Percentiles rank a stretch among this genome's conserved stretches.
These are phyloP conservation scores for Flexamia atlantica DNA, from an alignment of 2,888 invertebrate species.

Conservation along the genomic window DNA sequence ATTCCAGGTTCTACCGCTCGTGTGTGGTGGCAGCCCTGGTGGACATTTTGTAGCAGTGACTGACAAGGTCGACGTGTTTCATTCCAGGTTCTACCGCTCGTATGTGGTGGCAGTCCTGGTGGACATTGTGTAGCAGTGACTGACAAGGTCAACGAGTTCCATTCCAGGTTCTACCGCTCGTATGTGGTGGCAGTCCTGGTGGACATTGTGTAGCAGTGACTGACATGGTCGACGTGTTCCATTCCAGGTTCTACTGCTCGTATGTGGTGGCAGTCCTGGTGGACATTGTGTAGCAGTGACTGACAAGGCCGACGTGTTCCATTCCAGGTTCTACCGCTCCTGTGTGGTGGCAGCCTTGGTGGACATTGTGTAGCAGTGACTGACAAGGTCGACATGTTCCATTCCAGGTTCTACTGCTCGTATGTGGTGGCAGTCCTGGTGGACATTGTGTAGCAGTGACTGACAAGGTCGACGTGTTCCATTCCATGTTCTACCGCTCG, in stretches of 20 bases:
- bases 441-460: no score
- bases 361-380: no score
- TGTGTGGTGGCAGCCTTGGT: no score
- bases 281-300: conserved; percentile 32
- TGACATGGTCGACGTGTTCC: background rate
- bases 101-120: background rate
- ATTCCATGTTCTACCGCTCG: no score
- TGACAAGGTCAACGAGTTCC: no score
- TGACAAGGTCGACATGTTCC: conserved; percentile 44
- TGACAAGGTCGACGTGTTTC: background rate
- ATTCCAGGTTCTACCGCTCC: conserved; percentile 53
- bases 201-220: conserved; percentile 31
- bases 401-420: no score
- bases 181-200: conserved; percentile 58
- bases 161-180: conserved; percentile 52
- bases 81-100: background rate
- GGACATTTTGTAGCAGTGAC: conserved; percentile 20
- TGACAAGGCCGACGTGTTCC: conserved; percentile 26
- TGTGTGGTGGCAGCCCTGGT: conserved; percentile 60
- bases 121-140: no score
- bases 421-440: no score
- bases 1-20: conserved; percentile 55
- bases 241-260: conserved; percentile 50
- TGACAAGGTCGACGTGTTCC: no score
- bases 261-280: conserved; percentile 58